Percentiles rank a stretch among this genome's conserved stretches.
Conservation (phyloP, 2,113 vertebrate genomes). For the Turdus rufiventris region DNA sequence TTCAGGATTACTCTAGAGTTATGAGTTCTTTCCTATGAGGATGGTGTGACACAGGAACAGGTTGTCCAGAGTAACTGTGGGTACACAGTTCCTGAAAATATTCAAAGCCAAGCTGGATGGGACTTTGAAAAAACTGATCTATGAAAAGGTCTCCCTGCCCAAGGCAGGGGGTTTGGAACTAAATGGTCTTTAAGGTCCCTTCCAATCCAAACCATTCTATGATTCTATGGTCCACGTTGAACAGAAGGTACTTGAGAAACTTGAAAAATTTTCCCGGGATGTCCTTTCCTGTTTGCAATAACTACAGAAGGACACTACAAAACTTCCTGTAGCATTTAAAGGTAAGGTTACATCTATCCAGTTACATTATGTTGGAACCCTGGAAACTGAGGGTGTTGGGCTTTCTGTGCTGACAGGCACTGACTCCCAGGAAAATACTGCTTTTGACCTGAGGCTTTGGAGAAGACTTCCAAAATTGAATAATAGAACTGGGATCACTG, state of each 20-base stretch:
- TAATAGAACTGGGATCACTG: too few relatives aligned
- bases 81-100: background rate
- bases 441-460: too few relatives aligned
- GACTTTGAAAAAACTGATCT: background rate
- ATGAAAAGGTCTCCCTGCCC: background rate
- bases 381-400: too few relatives aligned
- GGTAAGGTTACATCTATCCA: background rate
- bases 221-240: background rate
- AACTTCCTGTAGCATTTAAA: background rate
- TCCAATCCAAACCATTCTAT: background rate
- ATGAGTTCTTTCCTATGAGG: background rate
- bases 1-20: background rate
- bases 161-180: accelerated
- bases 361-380: background rate
- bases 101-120: background rate
- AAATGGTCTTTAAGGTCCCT: background rate
- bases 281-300: background rate
- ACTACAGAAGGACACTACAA: background rate
- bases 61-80: background rate
- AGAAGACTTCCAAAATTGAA: too few relatives aligned
- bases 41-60: background rate
- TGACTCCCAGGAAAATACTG: too few relatives aligned
- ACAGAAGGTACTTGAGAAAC: background rate
- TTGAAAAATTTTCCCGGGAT: background rate
- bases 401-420: too few relatives aligned